Base-by-base conservation (phyloP, 2,797 vertebrate species). In the Poecilia velifera region DNA sequence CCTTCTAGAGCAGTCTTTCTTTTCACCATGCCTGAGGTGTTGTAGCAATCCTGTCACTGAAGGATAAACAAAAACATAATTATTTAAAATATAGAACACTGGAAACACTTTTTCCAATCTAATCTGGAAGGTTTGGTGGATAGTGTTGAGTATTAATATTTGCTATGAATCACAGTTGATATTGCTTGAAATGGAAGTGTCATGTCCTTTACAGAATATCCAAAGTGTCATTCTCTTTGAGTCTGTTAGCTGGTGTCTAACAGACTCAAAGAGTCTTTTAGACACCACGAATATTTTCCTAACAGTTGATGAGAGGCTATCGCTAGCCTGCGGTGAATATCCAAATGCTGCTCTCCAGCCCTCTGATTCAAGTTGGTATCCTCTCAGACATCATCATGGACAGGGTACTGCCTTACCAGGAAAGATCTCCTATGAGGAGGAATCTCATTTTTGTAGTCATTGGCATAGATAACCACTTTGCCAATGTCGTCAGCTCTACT, bases 371-470 rank as follows among this genome's bases (percentile, higher is more conserved):
- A 28, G 57, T 47, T 3, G n/a, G 22, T 39, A 75, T 46, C 59
- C 6, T 25, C 10, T 94, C 88, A 94, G 77, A 51, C 77, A 22
- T 87, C 87, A 43, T 91, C 91, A 10, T 94, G 90, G 59, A 93
- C 39, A 10, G 88, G 41, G 46, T 84, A 68, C 2, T 94, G 95
- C 82, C 87, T 90, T 0, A 77, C 72, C 46, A 91, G 49, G 43
- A 92, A 79, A 14, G 89, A 87, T 76, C 89, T 87, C 1, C 80
- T 86, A 3, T 84, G 83, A 53, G 77, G 83, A 8, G 87, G 66
- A 25, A 95, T 92, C 16, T 96, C 92, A 0, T 97, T 97, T 88
- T 96, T 94, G 82, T 96, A 97, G 3, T 96, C 92, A 28, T 96
- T 96, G 78, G 94, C 82, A n/a, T 95, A 96, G 77, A 95, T 76